These are phyloP conservation scores for Lipophrys pholis DNA, from an alignment of 2,113 vertebrate genomes.

Conservation along the genomic window DNA sequence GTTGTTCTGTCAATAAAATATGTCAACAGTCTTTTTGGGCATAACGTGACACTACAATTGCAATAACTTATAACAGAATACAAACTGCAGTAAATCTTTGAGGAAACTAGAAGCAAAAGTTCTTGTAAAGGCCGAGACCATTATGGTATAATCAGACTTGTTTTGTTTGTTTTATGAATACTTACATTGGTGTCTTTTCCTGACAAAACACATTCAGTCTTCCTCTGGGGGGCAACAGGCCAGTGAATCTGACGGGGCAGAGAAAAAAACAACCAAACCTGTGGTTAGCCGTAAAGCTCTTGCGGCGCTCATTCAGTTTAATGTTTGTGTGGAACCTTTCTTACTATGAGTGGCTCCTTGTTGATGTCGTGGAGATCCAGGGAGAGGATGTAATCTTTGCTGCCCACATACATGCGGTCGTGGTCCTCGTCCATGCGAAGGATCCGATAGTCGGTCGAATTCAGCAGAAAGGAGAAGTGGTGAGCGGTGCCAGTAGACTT, in stretches of 20 bases:
- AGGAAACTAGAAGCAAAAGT: not conserved
- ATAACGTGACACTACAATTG: no score
- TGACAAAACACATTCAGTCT: conserved; percentile 95
- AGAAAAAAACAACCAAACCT: conserved; percentile 35
- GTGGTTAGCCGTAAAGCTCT: conserved; percentile 32
- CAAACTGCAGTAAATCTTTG: not conserved
- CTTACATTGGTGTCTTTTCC: conserved; percentile 98
- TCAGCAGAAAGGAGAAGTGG: conserved; percentile 97
- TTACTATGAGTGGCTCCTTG: conserved; percentile 98
- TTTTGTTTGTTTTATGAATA: conserved; percentile 45
- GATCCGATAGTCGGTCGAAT: conserved; percentile 96
- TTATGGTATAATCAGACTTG: not conserved
- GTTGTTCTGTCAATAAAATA: no score
- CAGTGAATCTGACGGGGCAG: conserved; percentile 91
- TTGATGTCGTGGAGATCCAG: conserved; percentile 99
- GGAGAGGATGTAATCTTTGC: conserved; percentile 97
- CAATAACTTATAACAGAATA: no score
- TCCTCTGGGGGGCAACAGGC: conserved; percentile 93
- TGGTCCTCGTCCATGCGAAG: conserved; percentile 98
- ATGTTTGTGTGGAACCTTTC: conserved; percentile 38
- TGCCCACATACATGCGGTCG: conserved; percentile 98
- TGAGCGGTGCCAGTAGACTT: conserved; percentile 94
- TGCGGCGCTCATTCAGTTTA: not conserved
- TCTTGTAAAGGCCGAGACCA: not conserved
- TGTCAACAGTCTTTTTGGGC: no score